Percentiles rank a stretch among this genome's conserved stretches.
Conservation (phyloP, 1,140 invertebrate genomes). For the Drosophila virilis region DNA sequence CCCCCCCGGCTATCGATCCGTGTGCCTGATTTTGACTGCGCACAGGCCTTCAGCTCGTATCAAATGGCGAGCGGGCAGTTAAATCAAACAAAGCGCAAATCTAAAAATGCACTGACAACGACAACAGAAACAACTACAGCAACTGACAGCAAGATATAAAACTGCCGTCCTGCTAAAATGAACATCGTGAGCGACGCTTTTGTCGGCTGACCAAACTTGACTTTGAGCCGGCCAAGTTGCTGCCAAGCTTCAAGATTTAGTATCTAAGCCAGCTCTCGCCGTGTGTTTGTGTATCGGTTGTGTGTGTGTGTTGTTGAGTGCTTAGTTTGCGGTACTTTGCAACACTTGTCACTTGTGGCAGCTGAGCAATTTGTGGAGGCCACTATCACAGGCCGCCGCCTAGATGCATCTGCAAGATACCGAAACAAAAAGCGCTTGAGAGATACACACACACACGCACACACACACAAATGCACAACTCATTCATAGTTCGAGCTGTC, state of each 20-base stretch:
- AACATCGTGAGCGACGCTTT: constrained; percentile 43
- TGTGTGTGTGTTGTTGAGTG: constrained; percentile 19
- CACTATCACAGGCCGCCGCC: neutral
- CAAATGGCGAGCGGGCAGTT: constrained; percentile 38
- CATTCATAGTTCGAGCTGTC: constrained; percentile 20
- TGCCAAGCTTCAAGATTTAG: constrained; percentile 38
- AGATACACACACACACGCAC: constrained; percentile 4
- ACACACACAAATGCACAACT: neutral
- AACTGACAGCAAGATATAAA: constrained; percentile 44
- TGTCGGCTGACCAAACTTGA: constrained; percentile 63
- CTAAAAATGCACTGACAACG: constrained; percentile 54
- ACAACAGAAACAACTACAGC: constrained; percentile 20
- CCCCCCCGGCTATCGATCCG: neutral
- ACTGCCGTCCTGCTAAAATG: constrained; percentile 35
- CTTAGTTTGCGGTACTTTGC: constrained; percentile 49
- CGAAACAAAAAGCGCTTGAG: constrained; percentile 1
- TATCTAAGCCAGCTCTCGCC: constrained; percentile 14
- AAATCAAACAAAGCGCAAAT: constrained; percentile 67
- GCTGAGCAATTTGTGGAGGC: constrained; percentile 47
- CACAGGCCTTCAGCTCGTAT: constrained; percentile 46
- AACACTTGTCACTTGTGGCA: constrained; percentile 67
- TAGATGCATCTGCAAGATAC: constrained; percentile 44
- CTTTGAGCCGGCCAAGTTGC: constrained; percentile 49
- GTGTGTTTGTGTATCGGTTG: neutral
- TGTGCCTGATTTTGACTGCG: neutral